Evolutionary conservation across 2,797 vertebrate genomes (phyloP).

Genomic region (Leuciscus waleckii): DNA sequence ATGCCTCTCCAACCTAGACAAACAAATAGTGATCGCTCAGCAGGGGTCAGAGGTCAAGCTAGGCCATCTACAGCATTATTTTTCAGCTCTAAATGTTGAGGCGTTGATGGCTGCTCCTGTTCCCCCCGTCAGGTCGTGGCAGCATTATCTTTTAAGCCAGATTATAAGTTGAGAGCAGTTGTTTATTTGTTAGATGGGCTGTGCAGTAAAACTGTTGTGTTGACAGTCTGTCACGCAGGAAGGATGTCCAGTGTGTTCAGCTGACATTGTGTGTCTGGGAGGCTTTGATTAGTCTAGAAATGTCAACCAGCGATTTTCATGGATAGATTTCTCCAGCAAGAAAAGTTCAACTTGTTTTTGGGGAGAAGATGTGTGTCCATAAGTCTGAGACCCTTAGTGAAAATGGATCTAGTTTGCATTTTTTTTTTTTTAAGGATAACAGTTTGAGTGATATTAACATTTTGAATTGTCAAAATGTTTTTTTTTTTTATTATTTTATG

Average conservation of each 20-base stretch:
- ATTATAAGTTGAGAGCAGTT: conserved; percentile 55
- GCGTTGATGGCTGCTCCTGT: conserved; percentile 53
- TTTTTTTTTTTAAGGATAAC: neutral
- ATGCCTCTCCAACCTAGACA: neutral
- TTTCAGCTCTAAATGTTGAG: conserved; percentile 20
- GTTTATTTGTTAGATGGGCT: conserved; percentile 47
- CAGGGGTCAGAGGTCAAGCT: conserved; percentile 31
- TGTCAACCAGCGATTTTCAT: conserved; percentile 26
- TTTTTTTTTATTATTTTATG: neutral
- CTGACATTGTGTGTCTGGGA: conserved; percentile 36
- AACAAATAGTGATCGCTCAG: conserved; percentile 25
- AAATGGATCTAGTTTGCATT: neutral
- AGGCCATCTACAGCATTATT: conserved; percentile 43
- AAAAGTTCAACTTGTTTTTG: conserved; percentile 38
- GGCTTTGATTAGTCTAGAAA: conserved; percentile 40
- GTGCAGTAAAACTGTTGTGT: conserved; percentile 37
- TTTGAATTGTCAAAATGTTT: neutral
- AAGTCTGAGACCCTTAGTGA: neutral
- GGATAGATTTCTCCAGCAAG: conserved; percentile 7
- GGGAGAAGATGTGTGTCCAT: neutral
- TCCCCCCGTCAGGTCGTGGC: conserved; percentile 62
- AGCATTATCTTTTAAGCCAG: conserved; percentile 74
- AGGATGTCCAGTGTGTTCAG: conserved; percentile 33
- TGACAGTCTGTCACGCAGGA: conserved; percentile 47
- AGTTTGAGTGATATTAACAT: neutral